These are phyloP conservation scores for Paedocypris sp. DNA, from an alignment of 2,113 vertebrate genomes.

Conservation along the genomic window DNA sequence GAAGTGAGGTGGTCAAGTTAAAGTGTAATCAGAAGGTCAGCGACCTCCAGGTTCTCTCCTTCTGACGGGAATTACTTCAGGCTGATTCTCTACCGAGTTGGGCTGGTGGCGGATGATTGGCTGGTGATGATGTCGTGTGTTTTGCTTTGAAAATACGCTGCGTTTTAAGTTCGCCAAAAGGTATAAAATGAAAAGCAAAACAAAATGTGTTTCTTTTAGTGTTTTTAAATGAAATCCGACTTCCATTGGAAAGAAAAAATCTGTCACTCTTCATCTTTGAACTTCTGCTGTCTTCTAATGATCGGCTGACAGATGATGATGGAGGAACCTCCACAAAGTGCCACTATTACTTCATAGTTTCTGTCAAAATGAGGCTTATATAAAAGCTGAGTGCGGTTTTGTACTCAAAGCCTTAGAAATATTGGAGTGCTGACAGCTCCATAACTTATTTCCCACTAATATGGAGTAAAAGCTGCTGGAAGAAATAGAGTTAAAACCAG, in stretches of 20 bases:
- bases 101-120: neutral
- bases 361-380: conserved; percentile 1
- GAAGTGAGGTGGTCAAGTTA: neutral
- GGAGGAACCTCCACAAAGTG: neutral
- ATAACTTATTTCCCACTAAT: neutral
- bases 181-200: too few relatives aligned
- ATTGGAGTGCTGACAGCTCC: neutral
- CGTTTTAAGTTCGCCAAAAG: neutral
- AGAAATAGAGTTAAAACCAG: neutral
- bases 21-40: conserved; percentile 1
- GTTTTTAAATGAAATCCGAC: too few relatives aligned
- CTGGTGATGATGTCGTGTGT: neutral
- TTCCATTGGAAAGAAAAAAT: too few relatives aligned
- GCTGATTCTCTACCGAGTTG: neutral
- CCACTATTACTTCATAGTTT: neutral
- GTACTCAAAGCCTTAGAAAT: neutral
- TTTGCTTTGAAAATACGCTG: neutral
- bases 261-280: too few relatives aligned
- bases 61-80: conserved; percentile 4
- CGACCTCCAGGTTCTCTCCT: neutral
- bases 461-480: neutral
- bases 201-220: too few relatives aligned
- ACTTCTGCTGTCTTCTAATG: too few relatives aligned
- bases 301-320: neutral
- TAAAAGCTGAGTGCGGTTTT: conserved; percentile 2